Evolutionary conservation across 2,113 vertebrate genomes (phyloP).

Genomic region (Maylandia zebra): DNA sequence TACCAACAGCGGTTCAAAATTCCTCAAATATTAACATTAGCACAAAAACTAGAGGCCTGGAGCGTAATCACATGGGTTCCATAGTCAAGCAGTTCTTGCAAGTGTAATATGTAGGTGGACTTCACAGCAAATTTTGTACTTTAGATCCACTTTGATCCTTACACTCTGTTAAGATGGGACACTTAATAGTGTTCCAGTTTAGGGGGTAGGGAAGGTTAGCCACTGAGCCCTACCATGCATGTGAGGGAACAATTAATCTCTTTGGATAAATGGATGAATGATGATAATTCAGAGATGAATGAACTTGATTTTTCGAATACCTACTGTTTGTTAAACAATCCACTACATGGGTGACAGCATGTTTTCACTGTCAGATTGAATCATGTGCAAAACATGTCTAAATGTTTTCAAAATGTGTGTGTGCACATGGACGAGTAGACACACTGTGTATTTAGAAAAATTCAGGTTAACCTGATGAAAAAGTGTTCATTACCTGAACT

Average conservation of each 20-base stretch:
- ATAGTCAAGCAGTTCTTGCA: not conserved
- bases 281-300: not conserved
- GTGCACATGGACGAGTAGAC: not conserved
- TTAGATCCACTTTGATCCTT: not conserved
- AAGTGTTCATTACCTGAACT: not conserved
- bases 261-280: not conserved
- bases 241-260: not conserved
- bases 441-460: not conserved
- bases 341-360: fast-evolving
- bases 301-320: not conserved
- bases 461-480: not conserved
- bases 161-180: not conserved
- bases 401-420: not conserved
- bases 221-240: fast-evolving
- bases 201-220: fast-evolving
- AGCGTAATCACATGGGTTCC: not conserved
- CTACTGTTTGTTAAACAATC: not conserved
- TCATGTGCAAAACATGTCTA: not conserved
- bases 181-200: fast-evolving
- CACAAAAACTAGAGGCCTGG: not conserved
- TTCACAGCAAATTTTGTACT: fast-evolving
- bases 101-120: not conserved
- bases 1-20: fast-evolving
- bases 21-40: not conserved
- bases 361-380: fast-evolving